These are phyloP conservation scores for Grapholita molesta DNA, from an alignment of 1,140 invertebrate species.

Conservation along the genomic window DNA sequence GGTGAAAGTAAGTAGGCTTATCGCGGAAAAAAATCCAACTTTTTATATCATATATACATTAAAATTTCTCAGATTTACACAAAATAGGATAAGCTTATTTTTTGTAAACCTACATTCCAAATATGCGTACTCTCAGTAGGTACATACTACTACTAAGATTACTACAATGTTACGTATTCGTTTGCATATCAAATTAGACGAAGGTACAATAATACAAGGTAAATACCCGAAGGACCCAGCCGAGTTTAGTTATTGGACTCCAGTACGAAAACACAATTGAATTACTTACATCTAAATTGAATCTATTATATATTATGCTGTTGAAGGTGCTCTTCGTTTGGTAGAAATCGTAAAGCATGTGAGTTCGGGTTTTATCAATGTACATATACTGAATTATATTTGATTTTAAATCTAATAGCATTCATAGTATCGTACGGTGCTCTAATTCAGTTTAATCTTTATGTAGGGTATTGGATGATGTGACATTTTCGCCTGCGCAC, in stretches of 20 bases:
- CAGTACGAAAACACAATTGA: neutral
- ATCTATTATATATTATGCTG: neutral
- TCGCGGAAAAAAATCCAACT: neutral
- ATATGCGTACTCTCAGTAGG: too few species aligned
- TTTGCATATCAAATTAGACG: neutral
- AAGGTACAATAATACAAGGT: neutral
- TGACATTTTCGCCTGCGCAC: too few species aligned
- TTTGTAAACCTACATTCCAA: too few species aligned
- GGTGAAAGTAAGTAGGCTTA: neutral
- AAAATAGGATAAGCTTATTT: too few species aligned
- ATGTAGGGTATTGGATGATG: too few species aligned
- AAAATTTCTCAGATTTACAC: too few species aligned
- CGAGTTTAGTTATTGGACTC: neutral
- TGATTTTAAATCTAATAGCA: neutral
- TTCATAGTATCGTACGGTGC: too few species aligned
- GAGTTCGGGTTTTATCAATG: neutral
- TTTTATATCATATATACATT: neutral
- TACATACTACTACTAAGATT: too few species aligned
- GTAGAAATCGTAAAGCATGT: neutral
- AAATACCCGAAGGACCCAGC: neutral
- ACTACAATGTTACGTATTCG: neutral
- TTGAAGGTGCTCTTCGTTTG: neutral
- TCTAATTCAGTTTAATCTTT: too few species aligned
- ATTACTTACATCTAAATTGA: neutral
- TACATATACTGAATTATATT: too few species aligned